phyloP scores from a whole-genome alignment of 2,797 vertebrate species.

The Notamacropus eugenii region DNA sequence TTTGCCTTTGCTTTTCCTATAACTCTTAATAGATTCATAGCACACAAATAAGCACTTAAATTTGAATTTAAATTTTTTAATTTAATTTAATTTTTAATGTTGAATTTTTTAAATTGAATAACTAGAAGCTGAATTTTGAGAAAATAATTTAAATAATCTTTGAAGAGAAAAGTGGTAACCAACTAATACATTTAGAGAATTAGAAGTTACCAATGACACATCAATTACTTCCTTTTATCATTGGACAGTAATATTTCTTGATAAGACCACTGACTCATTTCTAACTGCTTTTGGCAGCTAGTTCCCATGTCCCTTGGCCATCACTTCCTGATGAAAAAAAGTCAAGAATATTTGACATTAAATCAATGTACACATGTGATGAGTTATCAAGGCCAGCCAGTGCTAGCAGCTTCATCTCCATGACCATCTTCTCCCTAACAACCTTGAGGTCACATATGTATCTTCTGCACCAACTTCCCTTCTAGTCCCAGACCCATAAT shows the following conservation, averaged over 20 bases:
- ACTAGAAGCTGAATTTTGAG: neutral
- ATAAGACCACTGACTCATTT: neutral
- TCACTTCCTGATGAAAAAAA: neutral
- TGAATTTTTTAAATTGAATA: neutral
- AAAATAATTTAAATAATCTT: neutral
- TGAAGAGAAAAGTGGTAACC: neutral
- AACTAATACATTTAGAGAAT: neutral
- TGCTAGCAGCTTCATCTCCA: neutral
- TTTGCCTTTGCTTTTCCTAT: neutral
- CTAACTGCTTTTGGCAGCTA: neutral
- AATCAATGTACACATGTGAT: neutral
- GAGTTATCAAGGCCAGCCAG: neutral
- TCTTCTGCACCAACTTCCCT: neutral
- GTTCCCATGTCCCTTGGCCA: neutral
- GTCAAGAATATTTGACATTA: neutral
- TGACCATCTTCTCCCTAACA: neutral
- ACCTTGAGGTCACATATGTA: neutral
- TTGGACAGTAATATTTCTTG: neutral
- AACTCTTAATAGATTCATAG: neutral
- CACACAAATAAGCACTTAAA: neutral
- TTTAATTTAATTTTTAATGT: neutral
- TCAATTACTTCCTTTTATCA: neutral
- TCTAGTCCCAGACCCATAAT: neutral
- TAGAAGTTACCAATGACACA: neutral
- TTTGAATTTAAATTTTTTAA: neutral